Base-by-base conservation (phyloP, 2,113 vertebrate genomes). In the Halcyon malimbica region DNA sequence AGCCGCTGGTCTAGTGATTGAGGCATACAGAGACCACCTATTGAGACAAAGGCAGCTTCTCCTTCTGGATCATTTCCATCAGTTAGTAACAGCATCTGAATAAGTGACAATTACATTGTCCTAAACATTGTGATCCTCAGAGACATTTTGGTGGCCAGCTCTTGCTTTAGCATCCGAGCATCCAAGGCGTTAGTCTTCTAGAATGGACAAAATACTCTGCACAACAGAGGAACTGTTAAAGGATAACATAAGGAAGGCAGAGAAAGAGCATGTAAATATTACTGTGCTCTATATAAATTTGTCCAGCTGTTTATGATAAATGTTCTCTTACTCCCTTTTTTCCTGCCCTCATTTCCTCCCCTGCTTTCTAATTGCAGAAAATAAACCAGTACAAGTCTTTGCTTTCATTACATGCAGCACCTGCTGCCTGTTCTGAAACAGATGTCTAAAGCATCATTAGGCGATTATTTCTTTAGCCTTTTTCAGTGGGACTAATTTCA, bases 381-480 rank as follows among this genome's bases (percentile, higher is more conserved):
- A 94, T 92, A 84, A 96, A 92, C 64, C 29, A 89, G 79, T 95
- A 50, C 60, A 83, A 96, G 50, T 77, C 39, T 64, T 84, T 78
- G 87, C 77, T 84, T 93, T 96, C 87, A 81, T 93, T 96, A 93
- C 80, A 62, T 62, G 50, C 63, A 92, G 86, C 95, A 96, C 94
- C 91, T 95, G 95, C 90, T 93, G 87, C 73, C 70, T 93, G 77
- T 75, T 92, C 91, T 68, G 60, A 90, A 96, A 93, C 95, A 95
- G 96, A 97, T 94, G 92, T 95, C 90, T 73, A 90, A 64, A 91
- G 69, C 65, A 95, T 87, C 83, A n/a, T 93, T 89, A 84, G 48
- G 64, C 65, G 91, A 83, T 92, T 71, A 89, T 46, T 95, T 90
- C 53, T 89, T 86, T n/a, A 82, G 56, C 44, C 57, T 77, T 94